A percentile compares a stretch with the other conserved stretches of the same genome.
Evolutionary conservation across 2,888 invertebrate species (phyloP).

Genomic region (Hanleya hanleyi): DNA sequence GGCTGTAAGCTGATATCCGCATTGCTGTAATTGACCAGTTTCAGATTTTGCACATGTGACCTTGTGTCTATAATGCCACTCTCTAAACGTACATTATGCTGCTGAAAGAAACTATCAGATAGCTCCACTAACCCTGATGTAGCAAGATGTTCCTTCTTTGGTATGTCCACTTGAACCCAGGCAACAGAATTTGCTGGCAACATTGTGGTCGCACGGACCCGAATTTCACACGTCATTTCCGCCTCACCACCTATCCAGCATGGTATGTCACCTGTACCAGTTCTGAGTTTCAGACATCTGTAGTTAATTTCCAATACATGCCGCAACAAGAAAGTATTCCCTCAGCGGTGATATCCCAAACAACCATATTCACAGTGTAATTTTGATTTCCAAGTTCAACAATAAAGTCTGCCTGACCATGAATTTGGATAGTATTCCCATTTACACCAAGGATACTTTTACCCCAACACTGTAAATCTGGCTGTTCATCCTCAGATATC

Average conservation of each 20-base stretch:
- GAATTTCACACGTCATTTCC: not conserved
- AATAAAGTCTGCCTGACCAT: not conserved
- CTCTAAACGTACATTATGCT: too few relatives aligned
- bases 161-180: not conserved
- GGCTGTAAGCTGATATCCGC: too few relatives aligned
- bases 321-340: not conserved
- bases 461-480: not conserved
- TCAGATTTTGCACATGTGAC: too few relatives aligned
- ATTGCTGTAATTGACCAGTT: too few relatives aligned
- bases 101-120: too few relatives aligned
- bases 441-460: not conserved
- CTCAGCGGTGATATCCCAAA: not conserved
- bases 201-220: not conserved
- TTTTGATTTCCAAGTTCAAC: not conserved
- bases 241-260: not conserved
- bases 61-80: too few relatives aligned
- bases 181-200: not conserved
- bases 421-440: not conserved
- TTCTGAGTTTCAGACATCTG: not conserved
- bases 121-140: too few relatives aligned
- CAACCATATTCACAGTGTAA: not conserved
- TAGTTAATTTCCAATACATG: not conserved
- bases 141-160: too few relatives aligned
- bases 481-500: not conserved
- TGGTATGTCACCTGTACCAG: not conserved